These are phyloP conservation scores for Encarsia formosa DNA, from an alignment of 2,888 invertebrate genomes.

Conservation along the genomic window DNA sequence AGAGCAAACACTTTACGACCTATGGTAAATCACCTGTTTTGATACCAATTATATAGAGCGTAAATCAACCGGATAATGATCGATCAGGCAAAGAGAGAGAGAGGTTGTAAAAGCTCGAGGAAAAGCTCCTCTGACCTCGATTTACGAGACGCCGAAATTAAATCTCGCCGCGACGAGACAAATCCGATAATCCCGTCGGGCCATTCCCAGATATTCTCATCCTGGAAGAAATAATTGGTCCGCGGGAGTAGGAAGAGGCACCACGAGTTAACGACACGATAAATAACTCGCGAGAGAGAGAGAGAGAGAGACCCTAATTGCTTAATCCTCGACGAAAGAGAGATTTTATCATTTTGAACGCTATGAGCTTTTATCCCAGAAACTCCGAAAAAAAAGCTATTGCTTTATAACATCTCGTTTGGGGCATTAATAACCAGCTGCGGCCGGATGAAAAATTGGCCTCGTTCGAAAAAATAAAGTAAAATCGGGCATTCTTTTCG, in stretches of 20 bases:
- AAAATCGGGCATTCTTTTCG: too few species aligned
- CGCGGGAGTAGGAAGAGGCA: neutral
- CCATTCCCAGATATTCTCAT: slow-evolving; percentile 20
- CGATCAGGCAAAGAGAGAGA: neutral
- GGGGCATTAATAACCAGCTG: too few species aligned
- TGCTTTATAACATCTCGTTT: too few species aligned
- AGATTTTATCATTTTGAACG: too few species aligned
- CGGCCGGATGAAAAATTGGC: too few species aligned
- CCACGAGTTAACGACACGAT: slow-evolving; percentile 15
- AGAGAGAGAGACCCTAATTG: neutral
- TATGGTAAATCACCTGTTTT: too few species aligned
- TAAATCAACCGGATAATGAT: too few species aligned
- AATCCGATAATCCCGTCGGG: slow-evolving; percentile 13
- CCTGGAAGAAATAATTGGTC: slow-evolving; percentile 20
- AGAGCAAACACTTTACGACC: too few species aligned
- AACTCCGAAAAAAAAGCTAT: too few species aligned
- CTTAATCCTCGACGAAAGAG: neutral
- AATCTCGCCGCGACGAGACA: slow-evolving; percentile 10
- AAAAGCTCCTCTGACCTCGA: slow-evolving; percentile 4
- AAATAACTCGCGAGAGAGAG: slow-evolving; percentile 17
- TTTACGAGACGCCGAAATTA: slow-evolving; percentile 20
- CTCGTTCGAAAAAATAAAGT: too few species aligned
- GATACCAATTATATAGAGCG: too few species aligned
- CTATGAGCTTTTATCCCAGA: too few species aligned
- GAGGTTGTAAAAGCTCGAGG: neutral